Base-by-base conservation (phyloP, 2,113 vertebrate species). In the Myrmecophaga tridactyla region DNA sequence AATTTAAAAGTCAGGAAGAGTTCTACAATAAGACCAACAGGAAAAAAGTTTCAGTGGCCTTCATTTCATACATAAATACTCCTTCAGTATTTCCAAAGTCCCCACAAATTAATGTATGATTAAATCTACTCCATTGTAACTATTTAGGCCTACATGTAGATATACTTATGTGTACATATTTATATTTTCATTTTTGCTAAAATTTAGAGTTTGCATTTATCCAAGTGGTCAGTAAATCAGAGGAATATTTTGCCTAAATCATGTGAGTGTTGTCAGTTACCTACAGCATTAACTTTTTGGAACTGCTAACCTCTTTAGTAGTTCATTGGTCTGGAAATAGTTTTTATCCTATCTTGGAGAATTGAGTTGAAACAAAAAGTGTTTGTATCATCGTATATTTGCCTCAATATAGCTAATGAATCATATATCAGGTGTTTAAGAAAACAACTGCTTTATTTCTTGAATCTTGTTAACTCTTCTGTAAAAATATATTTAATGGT, bases 1-100 rank as follows among this genome's bases (percentile, higher is more conserved):
- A 85, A 80, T 76, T 67, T 92, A 31, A 93, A 96, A 51, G 6
- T 46, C 53, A 96, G 48, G n/a, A 25, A 48, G 86, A 80, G 9
- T 75, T 94, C 27, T 91, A 69, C 70, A 63, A 34, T 67, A 14
- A 92, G 29, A 62, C 7, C 8, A 86, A 25, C 82, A 34, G 21
- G 12, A 56, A 85, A 36, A 89, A 56, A 53, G 8, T 58, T 56
- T 1, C 17, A 70, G 85, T 36, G 73, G 12, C 87, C 31, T 92
- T 87, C 88, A 86, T 73, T 48, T 56, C 56, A 92, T 83, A 48
- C 36, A 29, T 1, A 84, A 56, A 6, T 65, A 56, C 21, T 86
- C 84, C 39, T 75, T 82, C 4, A 62, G 17, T 80, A 76, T 46
- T 96, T 90, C 46, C 29, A 72, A 84, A 81, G 3, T 18, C 0